These are phyloP conservation scores for Cotesia vestalis DNA, from an alignment of 1,140 invertebrate genomes.

Conservation along the genomic window DNA sequence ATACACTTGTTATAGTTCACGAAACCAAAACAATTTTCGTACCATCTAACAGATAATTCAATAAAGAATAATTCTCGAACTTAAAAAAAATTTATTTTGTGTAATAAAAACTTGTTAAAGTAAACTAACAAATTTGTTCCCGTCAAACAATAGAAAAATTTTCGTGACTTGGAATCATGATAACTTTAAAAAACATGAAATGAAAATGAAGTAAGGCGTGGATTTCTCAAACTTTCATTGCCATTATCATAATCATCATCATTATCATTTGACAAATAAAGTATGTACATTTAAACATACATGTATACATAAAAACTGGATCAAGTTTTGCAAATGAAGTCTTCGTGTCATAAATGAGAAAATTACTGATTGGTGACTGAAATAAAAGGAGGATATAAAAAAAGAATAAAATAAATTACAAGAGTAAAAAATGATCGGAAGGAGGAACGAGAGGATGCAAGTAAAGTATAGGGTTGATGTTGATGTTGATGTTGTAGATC, in stretches of 20 bases:
- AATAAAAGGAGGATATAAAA: not conserved
- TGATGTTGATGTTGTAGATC: not conserved
- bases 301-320: not conserved
- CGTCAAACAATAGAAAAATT: no score
- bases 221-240: not conserved
- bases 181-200: no score
- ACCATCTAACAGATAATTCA: no score
- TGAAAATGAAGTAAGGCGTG: no score
- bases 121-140: no score
- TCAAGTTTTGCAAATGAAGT: constrained; percentile 12
- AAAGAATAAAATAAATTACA: constrained; percentile 10
- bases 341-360: constrained; percentile 29
- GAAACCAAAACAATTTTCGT: no score
- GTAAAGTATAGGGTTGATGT: constrained; percentile 5
- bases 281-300: not conserved
- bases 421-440: not conserved
- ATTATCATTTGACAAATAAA: no score
- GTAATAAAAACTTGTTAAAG: no score
- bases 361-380: constrained; percentile 17
- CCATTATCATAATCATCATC: not conserved
- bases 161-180: no score
- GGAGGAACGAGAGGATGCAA: not conserved
- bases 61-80: no score
- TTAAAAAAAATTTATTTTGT: no score
- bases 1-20: no score